Percentiles rank a stretch among this genome's conserved stretches.
phyloP scores from a whole-genome alignment of 2,888 invertebrate species.

The Perizoma affinitatum region DNA sequence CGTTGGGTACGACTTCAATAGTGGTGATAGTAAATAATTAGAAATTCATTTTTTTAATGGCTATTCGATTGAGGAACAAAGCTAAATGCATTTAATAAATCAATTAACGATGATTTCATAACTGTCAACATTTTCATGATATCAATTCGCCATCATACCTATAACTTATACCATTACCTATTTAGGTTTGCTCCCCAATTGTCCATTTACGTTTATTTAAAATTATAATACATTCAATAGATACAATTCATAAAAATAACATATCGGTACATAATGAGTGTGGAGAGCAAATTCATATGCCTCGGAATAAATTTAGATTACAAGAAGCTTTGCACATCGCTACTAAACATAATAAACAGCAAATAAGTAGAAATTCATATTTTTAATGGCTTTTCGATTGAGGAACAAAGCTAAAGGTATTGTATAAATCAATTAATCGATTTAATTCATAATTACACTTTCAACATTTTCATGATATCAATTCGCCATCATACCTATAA shows the following conservation, averaged over 20 bases:
- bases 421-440: conserved; percentile 51
- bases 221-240: conserved; percentile 41
- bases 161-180: conserved; percentile 38
- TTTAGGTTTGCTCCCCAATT: conserved; percentile 78
- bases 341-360: conserved; percentile 23
- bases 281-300: conserved; percentile 59
- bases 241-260: conserved; percentile 51
- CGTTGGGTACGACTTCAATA: too few relatives aligned
- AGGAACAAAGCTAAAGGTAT: conserved; percentile 75
- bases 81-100: conserved; percentile 60
- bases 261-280: conserved; percentile 58
- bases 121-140: conserved; percentile 50
- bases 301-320: conserved; percentile 46
- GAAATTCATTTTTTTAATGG: conserved; percentile 47
- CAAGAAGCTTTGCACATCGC: conserved; percentile 54
- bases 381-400: conserved; percentile 61
- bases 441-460: conserved; percentile 48
- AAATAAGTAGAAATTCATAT: neutral
- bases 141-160: conserved; percentile 42
- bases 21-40: too few relatives aligned
- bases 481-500: conserved; percentile 35
- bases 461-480: conserved; percentile 52
- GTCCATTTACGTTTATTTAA: conserved; percentile 63
- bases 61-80: conserved; percentile 73
- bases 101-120: conserved; percentile 50